Evolutionary conservation across 2,113 vertebrate genomes (phyloP).

Genomic region (Hemichromis elongatus): DNA sequence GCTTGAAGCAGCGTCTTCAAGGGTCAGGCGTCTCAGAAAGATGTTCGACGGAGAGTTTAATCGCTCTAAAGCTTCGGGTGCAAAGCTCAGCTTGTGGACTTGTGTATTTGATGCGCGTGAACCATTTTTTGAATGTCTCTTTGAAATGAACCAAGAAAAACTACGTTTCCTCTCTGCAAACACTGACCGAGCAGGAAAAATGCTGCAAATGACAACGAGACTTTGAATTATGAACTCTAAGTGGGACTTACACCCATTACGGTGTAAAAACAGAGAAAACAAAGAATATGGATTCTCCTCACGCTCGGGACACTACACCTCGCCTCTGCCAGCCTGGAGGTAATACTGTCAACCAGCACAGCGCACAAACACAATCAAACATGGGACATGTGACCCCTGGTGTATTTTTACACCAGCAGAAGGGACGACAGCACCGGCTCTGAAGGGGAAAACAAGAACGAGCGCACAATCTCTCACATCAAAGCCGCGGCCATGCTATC

Average conservation of each 20-base stretch:
- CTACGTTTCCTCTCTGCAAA: not conserved
- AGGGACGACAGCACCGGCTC: conserved; percentile 30
- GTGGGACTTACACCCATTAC: not conserved
- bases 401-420: conserved; percentile 64
- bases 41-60: not conserved
- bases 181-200: not conserved
- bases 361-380: conserved; percentile 52
- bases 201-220: not conserved
- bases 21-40: not conserved
- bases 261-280: not conserved
- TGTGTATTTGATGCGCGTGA: not conserved
- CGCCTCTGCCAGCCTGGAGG: conserved; percentile 1
- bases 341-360: conserved; percentile 51
- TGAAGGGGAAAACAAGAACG: conserved; percentile 22
- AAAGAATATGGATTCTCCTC: not conserved
- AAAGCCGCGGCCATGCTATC: conserved; percentile 35
- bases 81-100: not conserved
- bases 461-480: conserved; percentile 38
- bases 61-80: not conserved
- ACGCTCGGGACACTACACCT: not conserved
- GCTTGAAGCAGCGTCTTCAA: not conserved
- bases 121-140: not conserved
- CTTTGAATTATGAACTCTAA: not conserved
- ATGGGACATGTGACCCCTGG: conserved; percentile 47
- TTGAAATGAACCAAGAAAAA: not conserved